Percentiles rank a stretch among this genome's conserved stretches.
These are phyloP conservation scores for Pseudobourletiella spinata DNA, from an alignment of 1,140 invertebrate genomes.

Conservation along the genomic window DNA sequence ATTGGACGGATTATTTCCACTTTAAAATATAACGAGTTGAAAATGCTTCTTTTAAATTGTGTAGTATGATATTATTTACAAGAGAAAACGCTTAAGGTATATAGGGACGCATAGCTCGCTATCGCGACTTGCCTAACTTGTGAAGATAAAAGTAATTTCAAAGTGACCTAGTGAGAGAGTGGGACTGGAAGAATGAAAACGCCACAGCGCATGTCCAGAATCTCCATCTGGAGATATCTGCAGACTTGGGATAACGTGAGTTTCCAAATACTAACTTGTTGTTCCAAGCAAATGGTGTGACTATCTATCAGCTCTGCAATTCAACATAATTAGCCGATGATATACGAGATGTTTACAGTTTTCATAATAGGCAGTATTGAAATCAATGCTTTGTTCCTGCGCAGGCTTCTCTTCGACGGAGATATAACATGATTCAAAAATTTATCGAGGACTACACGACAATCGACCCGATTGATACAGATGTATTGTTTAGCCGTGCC, in stretches of 20 bases:
- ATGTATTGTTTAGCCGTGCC: slow-evolving; percentile 8
- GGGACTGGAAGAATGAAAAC: slow-evolving; percentile 7
- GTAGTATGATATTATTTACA: too few relatives aligned
- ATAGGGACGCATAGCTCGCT: too few relatives aligned
- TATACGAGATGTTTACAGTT: not conserved
- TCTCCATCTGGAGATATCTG: not conserved
- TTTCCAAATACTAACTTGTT: not conserved
- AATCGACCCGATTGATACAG: slow-evolving; percentile 17
- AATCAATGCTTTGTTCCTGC: not conserved
- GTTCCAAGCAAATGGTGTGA: too few relatives aligned
- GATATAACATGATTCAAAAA: slow-evolving; percentile 11
- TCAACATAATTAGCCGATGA: too few relatives aligned
- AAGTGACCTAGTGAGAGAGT: too few relatives aligned
- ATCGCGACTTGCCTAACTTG: too few relatives aligned
- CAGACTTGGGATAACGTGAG: not conserved
- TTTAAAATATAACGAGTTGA: too few relatives aligned
- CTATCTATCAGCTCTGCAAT: too few relatives aligned
- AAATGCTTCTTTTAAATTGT: too few relatives aligned
- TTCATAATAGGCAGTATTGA: not conserved
- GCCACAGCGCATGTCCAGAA: not conserved
- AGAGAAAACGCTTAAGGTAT: too few relatives aligned
- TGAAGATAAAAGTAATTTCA: too few relatives aligned
- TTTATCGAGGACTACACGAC: slow-evolving; percentile 11
- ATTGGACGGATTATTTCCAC: too few relatives aligned
- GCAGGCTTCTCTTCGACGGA: not conserved